These are phyloP conservation scores for Trogon surrucura DNA, from an alignment of 2,113 vertebrate genomes.

Conservation along the genomic window DNA sequence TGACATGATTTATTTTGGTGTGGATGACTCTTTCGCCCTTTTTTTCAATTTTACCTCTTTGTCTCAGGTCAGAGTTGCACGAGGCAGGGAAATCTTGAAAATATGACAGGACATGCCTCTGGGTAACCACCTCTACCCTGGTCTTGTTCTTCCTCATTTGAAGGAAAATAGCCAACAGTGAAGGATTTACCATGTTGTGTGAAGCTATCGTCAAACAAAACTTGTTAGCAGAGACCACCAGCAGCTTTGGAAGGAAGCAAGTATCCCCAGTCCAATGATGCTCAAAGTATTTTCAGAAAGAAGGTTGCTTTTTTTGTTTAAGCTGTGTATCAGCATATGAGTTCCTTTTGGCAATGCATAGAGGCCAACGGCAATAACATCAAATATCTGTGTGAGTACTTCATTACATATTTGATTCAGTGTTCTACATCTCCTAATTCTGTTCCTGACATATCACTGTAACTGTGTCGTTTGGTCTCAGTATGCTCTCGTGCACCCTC, in stretches of 20 bases:
- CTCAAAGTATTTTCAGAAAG: not conserved
- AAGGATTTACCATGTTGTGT: not conserved
- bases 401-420: not conserved
- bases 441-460: not conserved
- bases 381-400: not conserved
- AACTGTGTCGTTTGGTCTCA: slow-evolving; percentile 30
- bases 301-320: not conserved
- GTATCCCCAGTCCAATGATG: not conserved
- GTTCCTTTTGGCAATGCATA: not conserved
- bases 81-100: not conserved
- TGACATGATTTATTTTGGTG: not conserved
- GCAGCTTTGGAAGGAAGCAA: not conserved
- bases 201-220: not conserved
- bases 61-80: not conserved
- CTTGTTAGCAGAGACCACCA: not conserved
- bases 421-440: not conserved
- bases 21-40: not conserved
- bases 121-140: not conserved
- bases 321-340: not conserved
- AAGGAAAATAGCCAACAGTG: not conserved
- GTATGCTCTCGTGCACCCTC: not conserved
- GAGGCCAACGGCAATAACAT: not conserved
- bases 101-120: not conserved
- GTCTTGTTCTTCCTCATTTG: not conserved
- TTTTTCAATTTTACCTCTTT: not conserved